Conservation (phyloP, 2,888 invertebrate genomes). For the Sylvicola cinctus region DNA sequence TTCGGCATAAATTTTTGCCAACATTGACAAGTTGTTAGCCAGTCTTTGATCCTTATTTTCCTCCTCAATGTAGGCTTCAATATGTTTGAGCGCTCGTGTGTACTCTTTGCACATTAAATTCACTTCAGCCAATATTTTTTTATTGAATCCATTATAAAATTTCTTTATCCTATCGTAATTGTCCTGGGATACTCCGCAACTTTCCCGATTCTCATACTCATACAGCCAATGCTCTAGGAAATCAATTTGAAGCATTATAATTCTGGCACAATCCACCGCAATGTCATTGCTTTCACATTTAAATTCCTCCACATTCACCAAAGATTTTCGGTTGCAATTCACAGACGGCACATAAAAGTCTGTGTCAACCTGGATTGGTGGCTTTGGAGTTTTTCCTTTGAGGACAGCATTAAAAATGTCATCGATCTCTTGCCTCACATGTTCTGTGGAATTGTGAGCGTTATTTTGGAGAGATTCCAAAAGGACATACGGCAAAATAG, state of each 20-base stretch:
- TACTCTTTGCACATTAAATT: slow-evolving; percentile 57
- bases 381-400: too few species aligned
- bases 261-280: slow-evolving; percentile 38
- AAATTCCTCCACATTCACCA: slow-evolving; percentile 10
- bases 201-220: slow-evolving; percentile 27
- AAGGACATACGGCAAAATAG: too few species aligned
- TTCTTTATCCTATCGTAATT: slow-evolving; percentile 14
- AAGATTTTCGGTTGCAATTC: slow-evolving; percentile 9
- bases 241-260: slow-evolving; percentile 51
- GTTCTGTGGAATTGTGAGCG: too few species aligned
- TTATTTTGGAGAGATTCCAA: too few species aligned
- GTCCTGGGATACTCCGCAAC: too few species aligned
- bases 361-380: not conserved
- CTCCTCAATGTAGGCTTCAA: slow-evolving; percentile 49
- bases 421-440: too few species aligned
- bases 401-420: too few species aligned
- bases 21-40: slow-evolving; percentile 37
- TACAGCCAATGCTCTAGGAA: slow-evolving; percentile 55
- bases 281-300: slow-evolving; percentile 23
- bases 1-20: slow-evolving; percentile 65
- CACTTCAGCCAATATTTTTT: slow-evolving; percentile 44
- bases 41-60: slow-evolving; percentile 25
- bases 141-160: slow-evolving; percentile 32
- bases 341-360: slow-evolving; percentile 4
- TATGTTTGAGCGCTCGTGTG: slow-evolving; percentile 50